Conservation (phyloP, 2,797 vertebrate genomes). For the Gallinago solitaria region DNA sequence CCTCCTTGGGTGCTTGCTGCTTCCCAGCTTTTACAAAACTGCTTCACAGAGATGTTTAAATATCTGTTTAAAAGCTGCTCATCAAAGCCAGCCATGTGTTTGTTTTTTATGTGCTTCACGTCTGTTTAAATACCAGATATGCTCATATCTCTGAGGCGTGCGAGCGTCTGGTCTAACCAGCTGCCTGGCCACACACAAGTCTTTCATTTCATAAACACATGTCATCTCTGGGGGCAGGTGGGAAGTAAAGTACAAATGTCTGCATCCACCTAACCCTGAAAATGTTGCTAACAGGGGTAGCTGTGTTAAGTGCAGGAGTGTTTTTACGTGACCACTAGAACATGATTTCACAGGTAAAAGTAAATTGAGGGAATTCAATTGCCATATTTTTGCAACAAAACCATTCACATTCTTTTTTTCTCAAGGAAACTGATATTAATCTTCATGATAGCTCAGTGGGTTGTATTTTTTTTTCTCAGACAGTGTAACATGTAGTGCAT, state of each 20-base stretch:
- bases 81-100: background rate
- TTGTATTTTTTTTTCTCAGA: background rate
- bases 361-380: background rate
- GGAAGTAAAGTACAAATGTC: background rate
- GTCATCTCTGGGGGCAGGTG: background rate
- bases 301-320: background rate
- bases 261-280: background rate
- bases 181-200: background rate
- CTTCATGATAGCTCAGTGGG: background rate
- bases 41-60: background rate
- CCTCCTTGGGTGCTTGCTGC: background rate
- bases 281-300: background rate
- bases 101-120: rapidly evolving
- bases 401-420: background rate
- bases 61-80: background rate
- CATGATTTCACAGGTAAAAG: background rate
- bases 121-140: background rate
- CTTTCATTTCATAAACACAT: background rate
- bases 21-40: background rate
- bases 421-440: background rate
- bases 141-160: background rate
- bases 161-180: rapidly evolving
- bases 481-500: background rate
- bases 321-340: background rate
- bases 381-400: background rate